Evolutionary conservation across 2,797 vertebrate species (phyloP).

Genomic region (Balearica regulorum): DNA sequence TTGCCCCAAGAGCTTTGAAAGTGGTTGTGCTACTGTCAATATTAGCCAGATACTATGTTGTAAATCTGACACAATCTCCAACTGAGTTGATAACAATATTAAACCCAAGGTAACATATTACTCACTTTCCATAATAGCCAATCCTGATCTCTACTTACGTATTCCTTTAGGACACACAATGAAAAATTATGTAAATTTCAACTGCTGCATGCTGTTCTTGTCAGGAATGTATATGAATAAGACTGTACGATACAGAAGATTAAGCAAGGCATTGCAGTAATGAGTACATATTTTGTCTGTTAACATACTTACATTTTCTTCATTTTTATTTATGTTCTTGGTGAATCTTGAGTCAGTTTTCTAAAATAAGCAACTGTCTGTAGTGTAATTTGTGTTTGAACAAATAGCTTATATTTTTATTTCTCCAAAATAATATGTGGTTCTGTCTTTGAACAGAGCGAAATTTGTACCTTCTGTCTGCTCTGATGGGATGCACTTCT

Average conservation of each 20-base stretch:
- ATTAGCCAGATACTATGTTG: not conserved
- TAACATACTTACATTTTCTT: not conserved
- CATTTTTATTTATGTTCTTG: not conserved
- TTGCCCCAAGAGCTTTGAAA: not conserved
- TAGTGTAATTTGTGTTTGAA: not conserved
- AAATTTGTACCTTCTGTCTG: not conserved
- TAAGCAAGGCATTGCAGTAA: not conserved
- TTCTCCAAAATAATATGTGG: not conserved
- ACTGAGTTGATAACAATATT: not conserved
- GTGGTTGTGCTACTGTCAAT: not conserved
- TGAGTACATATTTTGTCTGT: not conserved
- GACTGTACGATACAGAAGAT: not conserved
- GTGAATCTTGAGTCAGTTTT: not conserved
- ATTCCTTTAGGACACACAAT: not conserved
- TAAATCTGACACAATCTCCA: not conserved
- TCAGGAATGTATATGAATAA: not conserved
- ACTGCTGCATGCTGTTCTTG: not conserved
- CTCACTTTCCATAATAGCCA: not conserved
- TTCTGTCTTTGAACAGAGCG: not conserved
- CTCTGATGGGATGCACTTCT: not conserved
- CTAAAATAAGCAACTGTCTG: not conserved
- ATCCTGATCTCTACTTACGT: not conserved
- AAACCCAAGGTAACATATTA: not conserved
- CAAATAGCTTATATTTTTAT: not conserved
- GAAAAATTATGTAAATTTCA: not conserved